phyloP scores from a whole-genome alignment of 2,797 vertebrate genomes.

The Sebastes paucispinis region DNA sequence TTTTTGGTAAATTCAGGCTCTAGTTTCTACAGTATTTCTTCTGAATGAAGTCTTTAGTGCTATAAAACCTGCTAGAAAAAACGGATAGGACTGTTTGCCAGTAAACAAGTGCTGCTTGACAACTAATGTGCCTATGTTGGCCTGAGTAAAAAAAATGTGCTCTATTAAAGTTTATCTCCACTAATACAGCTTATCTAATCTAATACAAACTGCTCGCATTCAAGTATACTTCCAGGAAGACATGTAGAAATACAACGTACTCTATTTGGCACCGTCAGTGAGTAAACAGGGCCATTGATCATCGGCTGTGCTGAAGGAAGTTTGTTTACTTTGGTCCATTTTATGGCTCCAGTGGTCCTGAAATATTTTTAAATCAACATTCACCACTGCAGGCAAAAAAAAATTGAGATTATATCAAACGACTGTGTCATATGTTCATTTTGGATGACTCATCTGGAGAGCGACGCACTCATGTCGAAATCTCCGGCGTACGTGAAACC shows the following conservation, averaged over 20 bases:
- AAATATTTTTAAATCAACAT: conserved; percentile 22
- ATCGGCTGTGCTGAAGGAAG: background rate
- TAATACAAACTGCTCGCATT: conserved; percentile 46
- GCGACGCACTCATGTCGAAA: background rate
- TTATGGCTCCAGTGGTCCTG: background rate
- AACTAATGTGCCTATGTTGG: conserved; percentile 35
- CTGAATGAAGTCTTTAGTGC: background rate
- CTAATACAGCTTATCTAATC: conserved; percentile 44
- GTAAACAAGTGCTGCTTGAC: conserved; percentile 33
- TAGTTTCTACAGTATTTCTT: background rate
- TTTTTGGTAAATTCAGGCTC: background rate
- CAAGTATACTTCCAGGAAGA: conserved; percentile 44
- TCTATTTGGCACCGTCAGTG: background rate
- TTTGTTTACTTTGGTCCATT: conserved; percentile 31
- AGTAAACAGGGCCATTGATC: conserved; percentile 42
- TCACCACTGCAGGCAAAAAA: background rate
- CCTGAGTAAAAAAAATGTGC: conserved; percentile 40
- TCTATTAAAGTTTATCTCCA: conserved; percentile 34
- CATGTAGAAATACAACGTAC: conserved; percentile 3
- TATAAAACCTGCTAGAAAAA: background rate
- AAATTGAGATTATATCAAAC: background rate
- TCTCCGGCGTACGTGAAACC: conserved; percentile 20
- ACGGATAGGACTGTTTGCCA: conserved; percentile 9
- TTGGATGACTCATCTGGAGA: background rate
- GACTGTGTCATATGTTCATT: background rate